Conservation (phyloP, 2,797 vertebrate species). For the Corythornis leucogaster region DNA sequence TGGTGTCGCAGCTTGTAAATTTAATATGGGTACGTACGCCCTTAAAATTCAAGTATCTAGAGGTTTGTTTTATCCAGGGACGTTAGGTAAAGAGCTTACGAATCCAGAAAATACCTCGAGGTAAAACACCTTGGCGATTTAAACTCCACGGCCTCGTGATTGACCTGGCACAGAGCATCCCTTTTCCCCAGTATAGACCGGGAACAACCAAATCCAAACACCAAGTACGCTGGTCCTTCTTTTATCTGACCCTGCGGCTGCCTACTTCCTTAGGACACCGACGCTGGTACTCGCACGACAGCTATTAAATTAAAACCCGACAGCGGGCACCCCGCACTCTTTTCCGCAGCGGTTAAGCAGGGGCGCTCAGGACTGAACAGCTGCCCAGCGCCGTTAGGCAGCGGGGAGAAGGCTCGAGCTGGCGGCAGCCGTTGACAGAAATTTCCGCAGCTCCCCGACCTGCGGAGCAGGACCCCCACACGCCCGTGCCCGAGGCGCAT, state of each 20-base stretch:
- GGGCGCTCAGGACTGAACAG: fast-evolving
- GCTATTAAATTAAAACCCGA: fast-evolving
- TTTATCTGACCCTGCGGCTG: background rate
- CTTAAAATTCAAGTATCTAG: background rate
- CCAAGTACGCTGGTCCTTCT: too few species aligned
- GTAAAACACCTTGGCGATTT: background rate
- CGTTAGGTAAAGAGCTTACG: background rate
- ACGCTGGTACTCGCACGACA: background rate
- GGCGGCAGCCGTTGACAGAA: background rate
- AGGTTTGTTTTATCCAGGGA: background rate
- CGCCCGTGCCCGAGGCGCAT: too few species aligned
- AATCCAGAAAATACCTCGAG: background rate
- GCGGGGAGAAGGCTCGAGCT: fast-evolving
- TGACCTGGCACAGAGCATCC: fast-evolving
- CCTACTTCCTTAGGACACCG: fast-evolving
- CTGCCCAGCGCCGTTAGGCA: fast-evolving
- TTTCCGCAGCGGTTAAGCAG: background rate
- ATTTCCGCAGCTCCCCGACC: background rate
- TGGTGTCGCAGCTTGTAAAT: fast-evolving
- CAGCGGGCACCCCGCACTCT: fast-evolving
- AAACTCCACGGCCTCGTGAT: fast-evolving
- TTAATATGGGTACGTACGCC: fast-evolving
- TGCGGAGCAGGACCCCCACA: too few species aligned
- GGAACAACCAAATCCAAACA: background rate
- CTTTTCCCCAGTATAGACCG: fast-evolving